These are phyloP conservation scores for Pachyrhynchus sulphureomaculatus DNA, from an alignment of 1,140 invertebrate species.

Conservation along the genomic window DNA sequence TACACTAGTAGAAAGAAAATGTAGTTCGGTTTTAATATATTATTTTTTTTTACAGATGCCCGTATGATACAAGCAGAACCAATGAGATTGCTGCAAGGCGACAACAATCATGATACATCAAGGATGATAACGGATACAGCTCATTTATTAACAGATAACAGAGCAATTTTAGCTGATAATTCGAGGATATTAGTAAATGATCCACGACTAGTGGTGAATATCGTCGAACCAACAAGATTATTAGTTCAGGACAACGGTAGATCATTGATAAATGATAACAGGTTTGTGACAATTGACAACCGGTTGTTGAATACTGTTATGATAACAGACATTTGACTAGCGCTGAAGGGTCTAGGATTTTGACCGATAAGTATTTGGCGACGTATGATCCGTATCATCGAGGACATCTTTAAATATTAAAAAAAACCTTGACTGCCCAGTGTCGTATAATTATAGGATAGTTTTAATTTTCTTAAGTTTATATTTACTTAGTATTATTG, in stretches of 20 bases:
- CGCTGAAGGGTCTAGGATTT: slow-evolving; percentile 42
- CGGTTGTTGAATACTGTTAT: slow-evolving; percentile 41
- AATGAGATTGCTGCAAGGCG: slow-evolving; percentile 37
- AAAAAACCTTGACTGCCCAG: no score
- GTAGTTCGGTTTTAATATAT: no score
- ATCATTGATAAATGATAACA: slow-evolving; percentile 39
- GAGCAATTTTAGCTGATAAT: slow-evolving; percentile 41
- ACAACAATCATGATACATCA: slow-evolving; percentile 39
- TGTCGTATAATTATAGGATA: no score
- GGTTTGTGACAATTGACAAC: slow-evolving; percentile 43
- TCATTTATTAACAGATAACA: slow-evolving; percentile 39
- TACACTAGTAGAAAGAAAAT: no score
- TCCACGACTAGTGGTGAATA: slow-evolving; percentile 42
- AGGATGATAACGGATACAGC: slow-evolving; percentile 41
- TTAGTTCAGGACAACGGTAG: slow-evolving; percentile 42
- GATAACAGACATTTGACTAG: slow-evolving; percentile 45
- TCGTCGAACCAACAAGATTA: slow-evolving; percentile 41
- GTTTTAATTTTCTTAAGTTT: no score
- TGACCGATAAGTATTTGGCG: slow-evolving; percentile 49
- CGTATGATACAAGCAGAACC: slow-evolving; percentile 41
- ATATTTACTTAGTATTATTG: no score
- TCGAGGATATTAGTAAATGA: slow-evolving; percentile 37
- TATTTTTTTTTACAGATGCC: slow-evolving; percentile 14
- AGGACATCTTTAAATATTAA: slow-evolving; percentile 43
- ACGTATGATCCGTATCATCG: slow-evolving; percentile 50